These are phyloP conservation scores for Poecilia velifera DNA, from an alignment of 2,797 vertebrate species.

Conservation along the genomic window DNA sequence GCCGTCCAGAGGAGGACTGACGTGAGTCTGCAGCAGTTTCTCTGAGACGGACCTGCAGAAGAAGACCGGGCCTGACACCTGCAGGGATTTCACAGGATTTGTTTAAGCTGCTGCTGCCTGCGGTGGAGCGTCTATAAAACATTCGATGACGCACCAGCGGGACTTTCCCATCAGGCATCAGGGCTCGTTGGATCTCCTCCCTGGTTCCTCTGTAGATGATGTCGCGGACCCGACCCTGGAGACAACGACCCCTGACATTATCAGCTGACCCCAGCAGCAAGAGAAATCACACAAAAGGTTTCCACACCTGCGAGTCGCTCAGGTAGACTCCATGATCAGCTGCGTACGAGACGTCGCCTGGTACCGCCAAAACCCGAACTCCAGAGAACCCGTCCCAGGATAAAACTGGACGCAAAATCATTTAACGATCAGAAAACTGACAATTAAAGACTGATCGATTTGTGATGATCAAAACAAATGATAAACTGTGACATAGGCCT, in stretches of 20 bases:
- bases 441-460: not conserved
- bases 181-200: slow-evolving; percentile 81
- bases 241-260: not conserved
- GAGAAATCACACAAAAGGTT: rapidly evolving
- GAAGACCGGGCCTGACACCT: slow-evolving; percentile 94
- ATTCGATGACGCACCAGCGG: slow-evolving; percentile 82
- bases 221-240: slow-evolving; percentile 84
- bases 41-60: slow-evolving; percentile 88
- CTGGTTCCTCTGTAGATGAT: slow-evolving; percentile 87
- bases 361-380: slow-evolving; percentile 87
- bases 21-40: slow-evolving; percentile 89
- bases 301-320: slow-evolving; percentile 80
- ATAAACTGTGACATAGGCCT: not conserved
- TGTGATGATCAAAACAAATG: not conserved
- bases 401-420: slow-evolving; percentile 40
- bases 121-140: not conserved
- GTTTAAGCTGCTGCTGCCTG: slow-evolving; percentile 1
- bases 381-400: slow-evolving; percentile 88
- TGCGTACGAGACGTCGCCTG: slow-evolving; percentile 85
- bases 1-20: slow-evolving; percentile 89
- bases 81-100: slow-evolving; percentile 15
- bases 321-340: slow-evolving; percentile 90
- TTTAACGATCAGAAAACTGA: not conserved
- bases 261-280: not conserved
- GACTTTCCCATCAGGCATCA: slow-evolving; percentile 83